Percentiles rank a stretch among this genome's conserved stretches.
Conservation (phyloP, 2,888 invertebrate species). For the Teinopalpus imperialis region DNA sequence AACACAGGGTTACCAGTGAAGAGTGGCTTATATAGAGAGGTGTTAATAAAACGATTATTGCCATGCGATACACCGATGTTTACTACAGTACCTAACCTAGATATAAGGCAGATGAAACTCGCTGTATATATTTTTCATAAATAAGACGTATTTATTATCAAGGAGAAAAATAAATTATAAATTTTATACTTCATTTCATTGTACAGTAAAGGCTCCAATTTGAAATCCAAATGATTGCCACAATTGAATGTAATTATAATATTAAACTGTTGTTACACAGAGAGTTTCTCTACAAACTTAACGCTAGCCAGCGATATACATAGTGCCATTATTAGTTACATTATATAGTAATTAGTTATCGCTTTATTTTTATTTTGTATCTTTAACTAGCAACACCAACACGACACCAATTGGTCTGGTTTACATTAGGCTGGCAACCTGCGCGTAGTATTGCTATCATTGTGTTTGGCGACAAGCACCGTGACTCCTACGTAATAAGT, state of each 20-base stretch:
- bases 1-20: conserved; percentile 18
- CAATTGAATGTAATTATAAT: no score
- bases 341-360: conserved; percentile 46
- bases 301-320: conserved; percentile 50
- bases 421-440: conserved; percentile 53
- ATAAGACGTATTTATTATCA: conserved; percentile 5
- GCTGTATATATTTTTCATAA: conserved; percentile 15
- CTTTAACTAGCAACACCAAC: conserved; percentile 66
- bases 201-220: no score
- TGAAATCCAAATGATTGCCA: no score
- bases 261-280: conserved; percentile 7
- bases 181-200: no score
- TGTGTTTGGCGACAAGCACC: conserved; percentile 25
- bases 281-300: conserved; percentile 37
- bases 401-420: conserved; percentile 76
- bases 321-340: conserved; percentile 46
- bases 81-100: conserved; percentile 39
- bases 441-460: conserved; percentile 66
- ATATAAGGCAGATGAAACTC: conserved; percentile 28
- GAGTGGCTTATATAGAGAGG: conserved; percentile 30
- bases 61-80: conserved; percentile 56
- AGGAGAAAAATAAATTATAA: no score
- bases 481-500: conserved; percentile 17
- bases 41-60: conserved; percentile 44
- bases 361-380: conserved; percentile 36